phyloP scores from a whole-genome alignment of 2,888 invertebrate genomes.

The Polyommatus iphigenia region DNA sequence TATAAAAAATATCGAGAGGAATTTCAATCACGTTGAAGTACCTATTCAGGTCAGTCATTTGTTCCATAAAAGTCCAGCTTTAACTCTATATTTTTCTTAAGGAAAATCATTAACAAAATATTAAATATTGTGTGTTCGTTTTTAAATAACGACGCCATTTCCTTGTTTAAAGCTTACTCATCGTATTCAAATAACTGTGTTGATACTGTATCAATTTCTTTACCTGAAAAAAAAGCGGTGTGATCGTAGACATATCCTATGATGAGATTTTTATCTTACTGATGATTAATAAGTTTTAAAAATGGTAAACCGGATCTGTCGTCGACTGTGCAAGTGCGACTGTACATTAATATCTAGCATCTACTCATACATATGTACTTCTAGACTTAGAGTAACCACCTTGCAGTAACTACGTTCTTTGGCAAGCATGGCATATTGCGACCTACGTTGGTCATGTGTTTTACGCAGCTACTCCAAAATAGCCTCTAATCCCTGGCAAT shows the following conservation, averaged over 20 bases:
- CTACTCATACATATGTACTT: no score
- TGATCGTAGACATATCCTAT: no score
- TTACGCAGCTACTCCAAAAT: constrained; percentile 16
- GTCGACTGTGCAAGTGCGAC: no score
- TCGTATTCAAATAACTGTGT: background rate
- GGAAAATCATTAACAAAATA: background rate
- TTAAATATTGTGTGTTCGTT: background rate
- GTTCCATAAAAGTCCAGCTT: background rate
- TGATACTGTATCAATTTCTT: background rate
- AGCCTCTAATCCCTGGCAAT: background rate
- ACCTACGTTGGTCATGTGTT: background rate
- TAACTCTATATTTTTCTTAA: background rate
- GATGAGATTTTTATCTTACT: no score
- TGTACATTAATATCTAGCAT: no score
- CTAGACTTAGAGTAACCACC: background rate
- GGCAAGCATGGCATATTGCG: constrained; percentile 39
- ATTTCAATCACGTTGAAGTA: constrained; percentile 7
- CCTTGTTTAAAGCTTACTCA: background rate
- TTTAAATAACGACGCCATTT: background rate
- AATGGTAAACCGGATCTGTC: no score
- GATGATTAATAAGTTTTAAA: no score
- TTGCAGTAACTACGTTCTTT: background rate
- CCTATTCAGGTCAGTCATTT: background rate
- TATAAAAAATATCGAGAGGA: constrained; percentile 8
- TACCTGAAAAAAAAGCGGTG: background rate